These are phyloP conservation scores for Etheostoma perlongum DNA, from an alignment of 2,797 vertebrate genomes.

Conservation along the genomic window DNA sequence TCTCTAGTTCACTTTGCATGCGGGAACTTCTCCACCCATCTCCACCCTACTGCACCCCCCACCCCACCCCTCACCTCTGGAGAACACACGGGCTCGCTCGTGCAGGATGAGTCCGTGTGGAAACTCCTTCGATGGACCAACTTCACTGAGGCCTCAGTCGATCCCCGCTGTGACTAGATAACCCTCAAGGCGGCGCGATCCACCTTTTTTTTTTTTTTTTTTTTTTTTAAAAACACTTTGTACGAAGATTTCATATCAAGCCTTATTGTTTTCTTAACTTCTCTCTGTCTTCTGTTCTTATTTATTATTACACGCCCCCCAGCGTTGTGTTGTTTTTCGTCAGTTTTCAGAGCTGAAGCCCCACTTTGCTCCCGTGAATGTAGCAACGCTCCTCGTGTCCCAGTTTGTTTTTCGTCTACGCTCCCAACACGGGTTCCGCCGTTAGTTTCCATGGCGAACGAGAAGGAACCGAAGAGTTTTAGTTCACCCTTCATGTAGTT, in stretches of 20 bases:
- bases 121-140: conserved; percentile 78
- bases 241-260: conserved; percentile 76
- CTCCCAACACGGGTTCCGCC: conserved; percentile 72
- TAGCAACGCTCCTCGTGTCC: conserved; percentile 50
- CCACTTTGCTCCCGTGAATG: conserved; percentile 63
- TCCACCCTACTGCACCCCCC: conserved; percentile 34
- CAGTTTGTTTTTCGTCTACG: conserved; percentile 58
- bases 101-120: conserved; percentile 32
- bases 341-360: conserved; percentile 57
- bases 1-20: conserved; percentile 72
- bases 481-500: conserved; percentile 48
- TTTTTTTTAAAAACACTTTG: conserved; percentile 44
- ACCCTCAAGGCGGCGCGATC: conserved; percentile 55
- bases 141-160: conserved; percentile 77
- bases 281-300: conserved; percentile 69
- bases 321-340: conserved; percentile 31
- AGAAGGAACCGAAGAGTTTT: conserved; percentile 66
- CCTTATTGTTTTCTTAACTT: conserved; percentile 75
- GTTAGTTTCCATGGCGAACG: conserved; percentile 24
- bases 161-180: conserved; percentile 49
- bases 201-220: conserved; percentile 29
- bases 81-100: conserved; percentile 51
- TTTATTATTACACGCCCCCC: conserved; percentile 77
- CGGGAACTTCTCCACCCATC: conserved; percentile 45
- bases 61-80: conserved; percentile 48